Conservation (phyloP, 2,888 invertebrate genomes). For the Chrysolina oricalcia region DNA sequence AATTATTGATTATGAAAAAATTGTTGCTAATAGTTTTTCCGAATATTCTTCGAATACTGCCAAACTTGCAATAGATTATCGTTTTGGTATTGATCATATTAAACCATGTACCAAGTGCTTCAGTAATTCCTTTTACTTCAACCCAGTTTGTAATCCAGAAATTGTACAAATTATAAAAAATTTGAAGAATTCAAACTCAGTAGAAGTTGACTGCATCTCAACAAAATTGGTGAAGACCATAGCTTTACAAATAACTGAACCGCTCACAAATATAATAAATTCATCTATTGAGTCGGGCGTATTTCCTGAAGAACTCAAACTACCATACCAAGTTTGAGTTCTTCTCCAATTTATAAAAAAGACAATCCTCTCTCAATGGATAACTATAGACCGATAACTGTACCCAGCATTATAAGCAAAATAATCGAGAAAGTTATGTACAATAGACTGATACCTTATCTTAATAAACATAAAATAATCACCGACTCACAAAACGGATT, state of each 20-base stretch:
- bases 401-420: conserved; percentile 18
- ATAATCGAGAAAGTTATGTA: conserved; percentile 10
- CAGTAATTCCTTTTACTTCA: neutral
- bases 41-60: no score
- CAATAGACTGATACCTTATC: no score
- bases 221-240: neutral
- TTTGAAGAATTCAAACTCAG: neutral
- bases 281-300: neutral
- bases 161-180: conserved; percentile 6
- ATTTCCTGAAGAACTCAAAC: neutral
- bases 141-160: neutral
- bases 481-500: conserved; percentile 15
- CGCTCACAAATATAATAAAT: no score
- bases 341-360: neutral
- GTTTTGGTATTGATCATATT: neutral
- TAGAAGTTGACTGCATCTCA: neutral
- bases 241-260: neutral
- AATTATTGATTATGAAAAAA: neutral
- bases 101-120: no score
- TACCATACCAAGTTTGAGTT: no score
- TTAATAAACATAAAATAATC: conserved; percentile 16
- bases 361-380: conserved; percentile 13
- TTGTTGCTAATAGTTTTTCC: neutral
- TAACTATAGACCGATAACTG: conserved; percentile 25
- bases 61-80: neutral